Evolutionary conservation across 2,888 invertebrate genomes (phyloP).

Genomic region (Euphydryas editha): DNA sequence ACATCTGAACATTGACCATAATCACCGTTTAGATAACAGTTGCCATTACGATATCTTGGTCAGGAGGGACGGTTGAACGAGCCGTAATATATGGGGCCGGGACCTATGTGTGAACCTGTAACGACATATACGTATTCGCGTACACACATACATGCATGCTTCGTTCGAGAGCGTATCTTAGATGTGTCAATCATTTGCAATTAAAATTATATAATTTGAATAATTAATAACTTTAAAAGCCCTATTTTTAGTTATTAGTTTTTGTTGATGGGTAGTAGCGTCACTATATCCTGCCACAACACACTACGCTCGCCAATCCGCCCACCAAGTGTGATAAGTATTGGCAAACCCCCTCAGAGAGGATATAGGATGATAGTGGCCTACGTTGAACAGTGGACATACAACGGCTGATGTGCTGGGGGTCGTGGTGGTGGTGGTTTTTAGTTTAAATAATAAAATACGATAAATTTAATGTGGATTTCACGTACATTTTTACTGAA

Average conservation of each 20-base stretch:
- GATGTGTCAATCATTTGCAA: neutral
- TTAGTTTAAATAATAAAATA: too few relatives aligned
- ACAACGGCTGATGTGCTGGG: too few relatives aligned
- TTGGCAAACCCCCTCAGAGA: too few relatives aligned
- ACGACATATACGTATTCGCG: neutral
- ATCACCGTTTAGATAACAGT: constrained; percentile 59
- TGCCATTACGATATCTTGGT: constrained; percentile 60
- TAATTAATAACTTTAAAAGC: neutral
- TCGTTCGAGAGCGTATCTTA: constrained; percentile 9
- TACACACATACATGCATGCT: constrained; percentile 10
- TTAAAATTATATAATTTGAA: neutral
- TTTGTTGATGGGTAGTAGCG: too few relatives aligned
- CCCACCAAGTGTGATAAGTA: too few relatives aligned
- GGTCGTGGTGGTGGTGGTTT: neutral
- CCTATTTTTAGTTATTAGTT: neutral
- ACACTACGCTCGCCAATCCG: too few relatives aligned
- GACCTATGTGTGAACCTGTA: constrained; percentile 20
- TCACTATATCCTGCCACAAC: too few relatives aligned
- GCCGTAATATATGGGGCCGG: constrained; percentile 48
- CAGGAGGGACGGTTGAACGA: constrained; percentile 52
- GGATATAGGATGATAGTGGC: too few relatives aligned
- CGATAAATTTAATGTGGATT: too few relatives aligned
- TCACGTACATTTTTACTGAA: too few relatives aligned
- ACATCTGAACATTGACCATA: constrained; percentile 41
- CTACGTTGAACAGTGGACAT: too few relatives aligned